A percentile compares a stretch with the other conserved stretches of the same genome.
These are phyloP conservation scores for Caenorhabditis remanei DNA, from an alignment of 1,140 invertebrate species.

Conservation along the genomic window DNA sequence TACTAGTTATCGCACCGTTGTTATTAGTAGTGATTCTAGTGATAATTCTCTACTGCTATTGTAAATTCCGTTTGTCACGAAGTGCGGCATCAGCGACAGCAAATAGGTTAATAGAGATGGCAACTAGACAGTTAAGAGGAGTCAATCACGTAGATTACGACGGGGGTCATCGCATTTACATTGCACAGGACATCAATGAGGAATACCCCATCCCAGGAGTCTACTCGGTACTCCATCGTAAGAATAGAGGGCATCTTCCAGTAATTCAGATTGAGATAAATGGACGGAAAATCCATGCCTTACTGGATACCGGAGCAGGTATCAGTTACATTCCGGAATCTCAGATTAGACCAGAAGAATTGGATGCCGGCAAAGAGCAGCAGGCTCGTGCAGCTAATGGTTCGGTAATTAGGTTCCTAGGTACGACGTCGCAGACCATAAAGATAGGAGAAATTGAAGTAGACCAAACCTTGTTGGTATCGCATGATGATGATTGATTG, in stretches of 20 bases:
- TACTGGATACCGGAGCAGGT: neutral
- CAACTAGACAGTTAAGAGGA: too few species aligned
- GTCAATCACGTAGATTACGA: too few species aligned
- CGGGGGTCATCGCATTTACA: too few species aligned
- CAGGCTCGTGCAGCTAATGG: neutral
- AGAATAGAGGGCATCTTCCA: neutral
- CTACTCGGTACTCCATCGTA: too few species aligned
- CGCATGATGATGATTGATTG: neutral
- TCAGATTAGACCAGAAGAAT: neutral
- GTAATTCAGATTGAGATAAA: neutral
- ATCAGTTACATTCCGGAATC: neutral
- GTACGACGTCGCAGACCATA: neutral
- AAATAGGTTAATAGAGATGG: too few species aligned
- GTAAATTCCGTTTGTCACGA: too few species aligned
- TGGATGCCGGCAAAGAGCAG: neutral
- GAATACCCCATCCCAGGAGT: too few species aligned
- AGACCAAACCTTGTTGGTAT: neutral
- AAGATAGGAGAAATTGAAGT: neutral
- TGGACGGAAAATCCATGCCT: neutral
- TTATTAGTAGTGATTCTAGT: too few species aligned
- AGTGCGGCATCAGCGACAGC: too few species aligned
- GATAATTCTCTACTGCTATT: too few species aligned
- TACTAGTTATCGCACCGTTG: too few species aligned
- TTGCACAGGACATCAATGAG: too few species aligned
- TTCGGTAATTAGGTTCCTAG: neutral